phyloP scores from a whole-genome alignment of 1,140 invertebrate species.

The Cardiocondyla obscurior region DNA sequence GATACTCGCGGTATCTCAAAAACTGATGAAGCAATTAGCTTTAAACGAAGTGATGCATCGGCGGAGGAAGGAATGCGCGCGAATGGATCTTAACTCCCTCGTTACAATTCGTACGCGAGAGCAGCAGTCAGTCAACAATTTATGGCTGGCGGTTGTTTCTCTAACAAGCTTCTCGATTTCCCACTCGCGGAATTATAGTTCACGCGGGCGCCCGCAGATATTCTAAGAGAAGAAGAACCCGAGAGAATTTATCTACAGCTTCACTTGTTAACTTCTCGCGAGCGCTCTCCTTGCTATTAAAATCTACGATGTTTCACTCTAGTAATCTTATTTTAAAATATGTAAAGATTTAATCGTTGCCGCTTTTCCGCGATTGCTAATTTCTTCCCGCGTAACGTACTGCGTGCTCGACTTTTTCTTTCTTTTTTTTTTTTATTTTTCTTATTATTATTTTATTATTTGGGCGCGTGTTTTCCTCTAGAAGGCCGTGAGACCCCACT shows the following conservation, averaged over 20 bases:
- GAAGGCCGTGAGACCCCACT: constrained; percentile 81
- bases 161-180: constrained; percentile 61
- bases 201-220: constrained; percentile 38
- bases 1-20: neutral
- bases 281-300: neutral
- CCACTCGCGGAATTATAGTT: constrained; percentile 45
- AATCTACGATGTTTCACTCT: neutral
- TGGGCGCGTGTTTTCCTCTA: constrained; percentile 63
- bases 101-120: constrained; percentile 52
- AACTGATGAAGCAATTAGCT: constrained; percentile 61
- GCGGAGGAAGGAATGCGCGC: constrained; percentile 8
- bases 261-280: neutral
- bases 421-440: neutral
- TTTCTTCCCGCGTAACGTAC: too few relatives aligned
- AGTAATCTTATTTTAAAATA: neutral
- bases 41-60: constrained; percentile 58
- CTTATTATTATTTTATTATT: constrained; percentile 5
- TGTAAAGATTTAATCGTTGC: too few relatives aligned
- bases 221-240: constrained; percentile 24
- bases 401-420: too few relatives aligned
- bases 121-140: constrained; percentile 62
- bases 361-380: too few relatives aligned
- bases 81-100: constrained; percentile 44
- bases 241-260: constrained; percentile 10
- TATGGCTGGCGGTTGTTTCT: constrained; percentile 55